Evolutionary conservation across 2,113 vertebrate genomes (phyloP).

Genomic region (Apteryx mantelli): DNA sequence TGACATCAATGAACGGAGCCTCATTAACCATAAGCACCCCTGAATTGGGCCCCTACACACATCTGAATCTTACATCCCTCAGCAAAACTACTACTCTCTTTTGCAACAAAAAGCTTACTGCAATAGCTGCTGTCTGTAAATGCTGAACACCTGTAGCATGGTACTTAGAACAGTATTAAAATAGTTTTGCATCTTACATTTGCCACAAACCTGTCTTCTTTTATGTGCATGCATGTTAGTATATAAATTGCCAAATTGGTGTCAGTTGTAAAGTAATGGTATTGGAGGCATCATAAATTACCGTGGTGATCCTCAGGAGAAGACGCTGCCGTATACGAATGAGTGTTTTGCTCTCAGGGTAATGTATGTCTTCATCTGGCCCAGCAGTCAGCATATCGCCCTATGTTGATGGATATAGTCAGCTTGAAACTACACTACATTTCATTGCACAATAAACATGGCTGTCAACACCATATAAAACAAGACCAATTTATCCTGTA

Average conservation of each 20-base stretch:
- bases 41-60: neutral
- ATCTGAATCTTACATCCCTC: neutral
- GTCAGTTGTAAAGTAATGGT: slow-evolving; percentile 95
- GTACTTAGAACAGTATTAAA: slow-evolving; percentile 64
- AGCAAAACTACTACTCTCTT: neutral
- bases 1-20: neutral
- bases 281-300: slow-evolving; percentile 91
- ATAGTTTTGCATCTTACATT: slow-evolving; percentile 72
- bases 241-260: slow-evolving; percentile 92
- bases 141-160: slow-evolving; percentile 69
- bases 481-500: slow-evolving; percentile 99
- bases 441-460: slow-evolving; percentile 99
- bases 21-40: neutral
- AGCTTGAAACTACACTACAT: slow-evolving; percentile 95
- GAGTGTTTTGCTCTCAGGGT: slow-evolving; percentile 90
- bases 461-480: slow-evolving; percentile 98
- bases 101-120: neutral
- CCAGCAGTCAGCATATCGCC: slow-evolving; percentile 97
- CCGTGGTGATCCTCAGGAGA: slow-evolving; percentile 85
- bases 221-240: slow-evolving; percentile 74
- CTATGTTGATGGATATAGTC: slow-evolving; percentile 98
- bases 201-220: slow-evolving; percentile 73
- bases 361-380: slow-evolving; percentile 99
- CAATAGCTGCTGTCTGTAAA: slow-evolving; percentile 34
- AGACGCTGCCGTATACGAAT: slow-evolving; percentile 89